phyloP scores from a whole-genome alignment of 2,797 vertebrate genomes.

The Lerista edwardsae region DNA sequence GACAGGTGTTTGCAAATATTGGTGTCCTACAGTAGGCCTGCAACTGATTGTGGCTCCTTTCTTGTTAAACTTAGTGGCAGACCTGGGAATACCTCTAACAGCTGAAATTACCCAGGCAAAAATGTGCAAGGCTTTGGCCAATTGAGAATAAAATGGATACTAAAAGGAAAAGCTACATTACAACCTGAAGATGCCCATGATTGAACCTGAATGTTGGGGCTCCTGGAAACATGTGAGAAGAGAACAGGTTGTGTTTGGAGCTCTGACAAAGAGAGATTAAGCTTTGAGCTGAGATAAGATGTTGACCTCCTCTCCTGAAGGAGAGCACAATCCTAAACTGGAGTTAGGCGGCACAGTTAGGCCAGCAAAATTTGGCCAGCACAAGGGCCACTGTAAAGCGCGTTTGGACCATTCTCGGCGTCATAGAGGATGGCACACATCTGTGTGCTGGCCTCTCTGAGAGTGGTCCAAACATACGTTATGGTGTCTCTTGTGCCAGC shows the following conservation, averaged over 20 bases:
- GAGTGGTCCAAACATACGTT: too few species aligned
- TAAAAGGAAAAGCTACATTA: background rate
- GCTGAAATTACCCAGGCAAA: conserved; percentile 13
- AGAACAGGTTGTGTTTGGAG: background rate
- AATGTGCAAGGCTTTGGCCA: background rate
- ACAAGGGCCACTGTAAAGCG: too few species aligned
- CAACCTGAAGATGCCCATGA: background rate
- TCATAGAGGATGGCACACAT: too few species aligned
- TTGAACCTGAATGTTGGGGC: background rate
- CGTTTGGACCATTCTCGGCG: too few species aligned
- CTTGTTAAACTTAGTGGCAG: background rate
- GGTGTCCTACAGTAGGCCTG: too few species aligned
- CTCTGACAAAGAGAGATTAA: background rate
- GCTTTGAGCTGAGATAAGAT: background rate
- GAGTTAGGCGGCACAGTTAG: too few species aligned
- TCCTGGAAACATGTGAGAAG: background rate
- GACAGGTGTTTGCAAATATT: too few species aligned
- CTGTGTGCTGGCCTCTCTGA: too few species aligned
- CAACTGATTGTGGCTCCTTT: too few species aligned
- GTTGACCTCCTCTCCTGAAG: background rate
- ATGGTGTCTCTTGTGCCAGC: too few species aligned
- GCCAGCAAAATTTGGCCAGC: too few species aligned
- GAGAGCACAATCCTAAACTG: too few species aligned
- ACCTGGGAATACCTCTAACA: background rate
- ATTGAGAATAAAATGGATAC: background rate